Evolutionary conservation across 2,113 vertebrate genomes (phyloP).

Genomic region (Seriola rivoliana): DNA sequence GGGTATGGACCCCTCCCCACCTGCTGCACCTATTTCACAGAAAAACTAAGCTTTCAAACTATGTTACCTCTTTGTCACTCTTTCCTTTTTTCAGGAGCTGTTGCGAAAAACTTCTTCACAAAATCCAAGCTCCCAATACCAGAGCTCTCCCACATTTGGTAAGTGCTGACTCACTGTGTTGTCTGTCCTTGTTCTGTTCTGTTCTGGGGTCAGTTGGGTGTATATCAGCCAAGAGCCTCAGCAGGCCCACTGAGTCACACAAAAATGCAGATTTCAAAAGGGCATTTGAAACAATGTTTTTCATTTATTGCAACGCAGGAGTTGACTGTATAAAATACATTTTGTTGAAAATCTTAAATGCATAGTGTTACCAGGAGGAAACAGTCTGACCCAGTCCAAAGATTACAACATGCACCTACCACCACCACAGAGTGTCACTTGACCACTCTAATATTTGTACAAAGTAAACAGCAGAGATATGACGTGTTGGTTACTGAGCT

Average conservation of each 20-base stretch:
- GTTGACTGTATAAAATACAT: not conserved
- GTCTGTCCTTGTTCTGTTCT: conserved; percentile 37
- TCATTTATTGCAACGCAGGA: not conserved
- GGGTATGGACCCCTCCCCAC: conserved; percentile 77
- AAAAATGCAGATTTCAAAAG: conserved; percentile 11
- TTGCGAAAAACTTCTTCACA: conserved; percentile 98
- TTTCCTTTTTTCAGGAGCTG: conserved; percentile 86
- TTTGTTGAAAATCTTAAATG: too few relatives aligned
- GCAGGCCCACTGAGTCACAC: conserved; percentile 29
- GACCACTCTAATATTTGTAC: not conserved
- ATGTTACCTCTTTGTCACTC: not conserved
- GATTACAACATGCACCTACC: not conserved
- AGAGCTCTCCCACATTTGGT: conserved; percentile 98
- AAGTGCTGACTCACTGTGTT: conserved; percentile 68
- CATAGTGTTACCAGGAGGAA: too few relatives aligned
- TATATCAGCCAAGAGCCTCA: conserved; percentile 18
- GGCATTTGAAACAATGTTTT: not conserved
- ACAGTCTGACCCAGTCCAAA: not conserved
- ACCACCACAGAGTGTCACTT: not conserved
- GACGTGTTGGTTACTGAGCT: not conserved
- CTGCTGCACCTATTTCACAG: not conserved
- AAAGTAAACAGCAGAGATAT: not conserved
- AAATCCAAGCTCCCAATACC: conserved; percentile 97
- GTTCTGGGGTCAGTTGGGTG: conserved; percentile 19
- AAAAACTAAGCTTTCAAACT: not conserved